These are phyloP conservation scores for Hylyphantes graminicola DNA, from an alignment of 1,140 invertebrate genomes.

Conservation along the genomic window DNA sequence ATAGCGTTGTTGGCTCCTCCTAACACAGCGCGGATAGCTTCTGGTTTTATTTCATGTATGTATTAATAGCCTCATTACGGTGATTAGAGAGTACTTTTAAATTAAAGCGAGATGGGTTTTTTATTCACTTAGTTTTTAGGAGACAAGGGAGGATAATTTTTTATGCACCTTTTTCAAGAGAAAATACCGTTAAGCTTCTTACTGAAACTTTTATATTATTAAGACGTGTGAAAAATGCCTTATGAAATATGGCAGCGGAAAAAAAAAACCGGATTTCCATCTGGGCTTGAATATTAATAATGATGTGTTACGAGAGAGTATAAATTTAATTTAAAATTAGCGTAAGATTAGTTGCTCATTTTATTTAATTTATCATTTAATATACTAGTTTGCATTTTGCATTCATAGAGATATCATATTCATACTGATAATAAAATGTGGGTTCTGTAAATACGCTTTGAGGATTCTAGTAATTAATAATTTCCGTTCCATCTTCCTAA, in stretches of 20 bases:
- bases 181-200: constrained; percentile 18
- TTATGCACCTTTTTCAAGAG: constrained; percentile 8
- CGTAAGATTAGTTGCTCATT: no score
- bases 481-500: no score
- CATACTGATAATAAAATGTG: no score
- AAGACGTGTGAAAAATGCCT: neutral
- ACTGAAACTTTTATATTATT: constrained; percentile 24
- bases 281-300: constrained; percentile 1
- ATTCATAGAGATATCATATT: no score
- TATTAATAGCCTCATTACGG: constrained; percentile 41
- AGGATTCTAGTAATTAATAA: no score
- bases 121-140: constrained; percentile 15
- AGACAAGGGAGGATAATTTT: constrained; percentile 4
- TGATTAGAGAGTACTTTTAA: constrained; percentile 31
- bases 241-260: neutral
- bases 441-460: no score
- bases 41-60: neutral
- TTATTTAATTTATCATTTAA: no score
- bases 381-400: no score
- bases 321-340: neutral
- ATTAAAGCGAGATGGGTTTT: constrained; percentile 30
- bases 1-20: no score
- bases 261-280: neutral
- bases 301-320: neutral
- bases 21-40: constrained; percentile 14